phyloP scores from a whole-genome alignment of 2,888 invertebrate genomes.

The Unio delphinus region DNA sequence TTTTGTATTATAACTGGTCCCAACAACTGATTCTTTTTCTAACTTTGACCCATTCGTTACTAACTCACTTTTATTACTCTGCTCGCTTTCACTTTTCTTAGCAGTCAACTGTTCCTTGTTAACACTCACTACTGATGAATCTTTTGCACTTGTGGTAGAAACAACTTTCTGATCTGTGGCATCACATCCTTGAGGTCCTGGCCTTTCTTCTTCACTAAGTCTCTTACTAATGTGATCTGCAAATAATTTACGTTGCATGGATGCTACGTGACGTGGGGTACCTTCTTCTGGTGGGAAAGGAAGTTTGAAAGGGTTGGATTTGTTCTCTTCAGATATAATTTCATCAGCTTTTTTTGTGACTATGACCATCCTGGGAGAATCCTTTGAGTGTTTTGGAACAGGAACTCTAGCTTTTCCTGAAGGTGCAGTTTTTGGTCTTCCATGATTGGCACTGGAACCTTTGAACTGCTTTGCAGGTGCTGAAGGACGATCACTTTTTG shows the following conservation, averaged over 20 bases:
- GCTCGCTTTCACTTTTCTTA: too few relatives aligned
- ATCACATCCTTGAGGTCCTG: constrained; percentile 25
- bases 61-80: too few relatives aligned
- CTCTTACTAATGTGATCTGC: constrained; percentile 35
- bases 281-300: constrained; percentile 56
- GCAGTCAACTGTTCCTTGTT: neutral
- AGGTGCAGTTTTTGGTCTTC: constrained; percentile 47
- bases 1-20: neutral
- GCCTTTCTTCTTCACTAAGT: constrained; percentile 31
- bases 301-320: constrained; percentile 42
- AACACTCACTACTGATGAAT: neutral
- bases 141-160: too few relatives aligned
- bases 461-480: constrained; percentile 21
- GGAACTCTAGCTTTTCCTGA: constrained; percentile 29
- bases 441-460: constrained; percentile 5
- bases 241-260: constrained; percentile 51
- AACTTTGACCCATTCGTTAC: too few relatives aligned
- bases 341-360: constrained; percentile 44
- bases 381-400: constrained; percentile 40
- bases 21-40: too few relatives aligned
- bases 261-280: constrained; percentile 46
- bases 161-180: constrained; percentile 1
- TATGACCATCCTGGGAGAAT: constrained; percentile 49
- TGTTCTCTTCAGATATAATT: constrained; percentile 37
- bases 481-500: constrained; percentile 13